A percentile compares a stretch with the other conserved stretches of the same genome.
These are phyloP conservation scores for Panzeria rudis DNA, from an alignment of 2,888 invertebrate genomes.

Conservation along the genomic window DNA sequence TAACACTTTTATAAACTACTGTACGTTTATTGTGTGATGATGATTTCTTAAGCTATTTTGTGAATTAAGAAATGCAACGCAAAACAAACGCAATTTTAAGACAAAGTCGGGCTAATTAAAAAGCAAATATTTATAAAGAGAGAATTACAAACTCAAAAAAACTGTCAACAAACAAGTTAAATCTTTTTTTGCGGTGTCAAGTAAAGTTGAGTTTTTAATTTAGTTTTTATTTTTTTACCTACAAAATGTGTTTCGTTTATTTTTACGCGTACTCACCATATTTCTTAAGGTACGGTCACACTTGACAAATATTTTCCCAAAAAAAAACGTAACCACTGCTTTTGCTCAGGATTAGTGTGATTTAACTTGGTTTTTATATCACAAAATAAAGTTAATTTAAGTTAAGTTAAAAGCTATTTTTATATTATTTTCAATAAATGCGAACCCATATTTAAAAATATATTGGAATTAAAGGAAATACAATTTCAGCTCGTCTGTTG, in stretches of 20 bases:
- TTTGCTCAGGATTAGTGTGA: no score
- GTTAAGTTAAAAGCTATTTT: no score
- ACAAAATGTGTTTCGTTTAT: slow-evolving; percentile 5
- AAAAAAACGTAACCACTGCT: no score
- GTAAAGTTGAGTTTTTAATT: background rate
- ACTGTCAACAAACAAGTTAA: slow-evolving; percentile 2
- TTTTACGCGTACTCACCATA: background rate
- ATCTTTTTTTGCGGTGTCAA: slow-evolving; percentile 5
- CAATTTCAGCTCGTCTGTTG: no score
- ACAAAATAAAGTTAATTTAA: no score
- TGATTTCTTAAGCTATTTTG: slow-evolving; percentile 41
- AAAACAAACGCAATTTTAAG: slow-evolving; percentile 1
- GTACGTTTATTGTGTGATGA: slow-evolving; percentile 11
- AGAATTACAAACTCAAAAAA: slow-evolving; percentile 7
- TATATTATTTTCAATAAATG: no score
- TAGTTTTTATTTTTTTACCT: background rate
- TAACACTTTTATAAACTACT: slow-evolving; percentile 20
- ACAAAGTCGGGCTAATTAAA: slow-evolving; percentile 26
- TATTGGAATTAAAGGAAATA: no score
- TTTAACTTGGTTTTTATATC: no score
- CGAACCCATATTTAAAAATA: no score
- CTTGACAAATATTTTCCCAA: no score
- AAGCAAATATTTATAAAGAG: slow-evolving; percentile 14
- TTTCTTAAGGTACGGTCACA: no score
- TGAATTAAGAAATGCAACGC: slow-evolving; percentile 45